A percentile compares a stretch with the other conserved stretches of the same genome.
phyloP scores from a whole-genome alignment of 2,113 vertebrate species.

The Oncorhynchus mykiss region DNA sequence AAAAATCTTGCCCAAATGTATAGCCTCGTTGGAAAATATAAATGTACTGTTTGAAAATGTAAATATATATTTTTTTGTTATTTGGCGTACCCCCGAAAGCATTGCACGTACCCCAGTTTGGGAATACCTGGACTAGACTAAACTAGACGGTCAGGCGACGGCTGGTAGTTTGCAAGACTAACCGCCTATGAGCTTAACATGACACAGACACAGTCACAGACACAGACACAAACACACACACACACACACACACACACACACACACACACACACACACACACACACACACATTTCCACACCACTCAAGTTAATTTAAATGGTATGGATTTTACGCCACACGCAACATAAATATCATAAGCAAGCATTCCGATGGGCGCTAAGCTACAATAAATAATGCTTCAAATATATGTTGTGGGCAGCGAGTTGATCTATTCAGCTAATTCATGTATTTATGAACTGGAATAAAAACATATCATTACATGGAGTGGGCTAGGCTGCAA shows the following conservation, averaged over 20 bases:
- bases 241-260: conserved; percentile 8
- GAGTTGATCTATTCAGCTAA: conserved; percentile 28
- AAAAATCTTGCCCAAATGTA: too few relatives aligned
- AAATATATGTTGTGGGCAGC: conserved; percentile 36
- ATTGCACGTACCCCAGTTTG: too few relatives aligned
- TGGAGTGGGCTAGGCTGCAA: background rate
- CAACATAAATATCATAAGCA: conserved; percentile 60
- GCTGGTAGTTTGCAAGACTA: conserved; percentile 27
- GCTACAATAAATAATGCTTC: conserved; percentile 66
- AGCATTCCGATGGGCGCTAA: conserved; percentile 60
- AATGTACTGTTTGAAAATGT: too few relatives aligned
- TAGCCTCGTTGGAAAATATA: too few relatives aligned
- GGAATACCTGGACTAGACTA: too few relatives aligned
- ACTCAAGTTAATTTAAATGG: conserved; percentile 69
- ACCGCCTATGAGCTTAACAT: conserved; percentile 33
- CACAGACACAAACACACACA: too few relatives aligned
- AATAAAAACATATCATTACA: conserved; percentile 51
- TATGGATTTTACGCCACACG: conserved; percentile 64
- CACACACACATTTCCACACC: conserved; percentile 35
- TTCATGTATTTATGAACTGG: conserved; percentile 22
- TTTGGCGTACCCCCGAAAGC: too few relatives aligned
- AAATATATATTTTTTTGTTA: too few relatives aligned
- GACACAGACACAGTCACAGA: conserved; percentile 2
- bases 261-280: conserved; percentile 7
- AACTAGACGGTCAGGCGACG: conserved; percentile 39